Conservation (phyloP, 2,113 vertebrate species). For the Petromus typicus region DNA sequence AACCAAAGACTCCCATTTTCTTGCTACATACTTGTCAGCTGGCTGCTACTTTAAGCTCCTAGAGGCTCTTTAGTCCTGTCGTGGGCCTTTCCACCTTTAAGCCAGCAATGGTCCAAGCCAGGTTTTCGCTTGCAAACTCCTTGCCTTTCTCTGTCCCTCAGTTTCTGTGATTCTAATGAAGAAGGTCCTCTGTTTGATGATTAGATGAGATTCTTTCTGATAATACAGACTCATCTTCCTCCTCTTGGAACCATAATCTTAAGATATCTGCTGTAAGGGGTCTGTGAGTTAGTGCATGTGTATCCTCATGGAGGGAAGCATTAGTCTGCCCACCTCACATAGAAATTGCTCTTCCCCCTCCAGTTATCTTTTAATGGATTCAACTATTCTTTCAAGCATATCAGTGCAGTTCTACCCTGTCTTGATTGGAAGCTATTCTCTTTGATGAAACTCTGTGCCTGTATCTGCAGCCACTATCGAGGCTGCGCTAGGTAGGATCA, state of each 20-base stretch:
- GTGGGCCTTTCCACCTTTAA: rapidly evolving
- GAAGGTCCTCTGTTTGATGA: neutral
- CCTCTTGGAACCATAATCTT: neutral
- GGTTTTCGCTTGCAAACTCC: neutral
- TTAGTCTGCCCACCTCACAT: neutral
- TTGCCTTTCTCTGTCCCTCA: neutral
- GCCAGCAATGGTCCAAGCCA: no score
- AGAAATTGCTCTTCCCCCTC: neutral
- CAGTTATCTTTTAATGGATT: neutral
- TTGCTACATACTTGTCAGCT: neutral
- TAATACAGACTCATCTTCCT: neutral
- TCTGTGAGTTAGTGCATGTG: no score
- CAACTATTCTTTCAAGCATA: neutral
- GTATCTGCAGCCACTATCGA: neutral
- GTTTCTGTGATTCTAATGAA: neutral
- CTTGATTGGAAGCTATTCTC: neutral
- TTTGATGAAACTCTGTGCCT: neutral
- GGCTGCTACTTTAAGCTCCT: neutral
- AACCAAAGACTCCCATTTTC: neutral
- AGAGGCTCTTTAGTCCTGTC: no score
- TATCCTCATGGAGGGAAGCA: neutral
- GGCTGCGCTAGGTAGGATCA: neutral
- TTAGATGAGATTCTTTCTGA: neutral
- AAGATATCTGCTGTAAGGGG: neutral
- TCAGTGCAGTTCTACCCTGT: neutral